Evolutionary conservation across 1,140 invertebrate genomes (phyloP), one percentile per base, ranked within the genome.

Genomic region (Physella acuta): DNA sequence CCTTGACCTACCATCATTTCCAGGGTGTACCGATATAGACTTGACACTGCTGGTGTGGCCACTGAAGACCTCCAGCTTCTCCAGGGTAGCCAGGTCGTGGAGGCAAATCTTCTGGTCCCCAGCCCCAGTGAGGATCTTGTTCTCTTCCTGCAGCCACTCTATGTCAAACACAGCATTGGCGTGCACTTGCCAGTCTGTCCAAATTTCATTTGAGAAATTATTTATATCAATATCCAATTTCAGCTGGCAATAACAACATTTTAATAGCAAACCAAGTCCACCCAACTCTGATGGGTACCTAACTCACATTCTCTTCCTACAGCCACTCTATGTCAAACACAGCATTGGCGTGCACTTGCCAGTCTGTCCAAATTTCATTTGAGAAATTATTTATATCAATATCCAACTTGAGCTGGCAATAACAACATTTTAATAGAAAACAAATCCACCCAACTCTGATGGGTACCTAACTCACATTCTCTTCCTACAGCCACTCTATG

Each of bases 281-380:
- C 4, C 92, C 93, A 62, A 93, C 93, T 1, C 90, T 93, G 55
- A 92, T 93, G 3, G 95, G 88, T 44, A 95, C 86, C 74, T 90
- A n/a, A n/a, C n/a, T n/a, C n/a, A n/a, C 90, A 82, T 90, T 88
- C 71, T 91, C 87, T 0, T 88, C 85, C 4, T 90, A 90, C 83
- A 91, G 89, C 93, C 94, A 96, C 8, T 91, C 90, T 53, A 95
- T 76, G 83, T 96, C 94, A 84, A 94, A 95, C 24, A 95, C 91
- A 20, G 93, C 93, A 88, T 95, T 95, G 73, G 88, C 88, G 82
- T 96, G 94, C 53, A 91, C 92, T 78, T 90, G 84, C 74, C 81
- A 85, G 49, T 78, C 84, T 84, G 73, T 34, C 14, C 26, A 64
- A n/a, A n/a, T n/a, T n/a, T n/a, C n/a, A n/a, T n/a, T n/a, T n/a